Evolutionary conservation across 2,888 invertebrate genomes (phyloP).

Genomic region (Hybos culiciformis): DNA sequence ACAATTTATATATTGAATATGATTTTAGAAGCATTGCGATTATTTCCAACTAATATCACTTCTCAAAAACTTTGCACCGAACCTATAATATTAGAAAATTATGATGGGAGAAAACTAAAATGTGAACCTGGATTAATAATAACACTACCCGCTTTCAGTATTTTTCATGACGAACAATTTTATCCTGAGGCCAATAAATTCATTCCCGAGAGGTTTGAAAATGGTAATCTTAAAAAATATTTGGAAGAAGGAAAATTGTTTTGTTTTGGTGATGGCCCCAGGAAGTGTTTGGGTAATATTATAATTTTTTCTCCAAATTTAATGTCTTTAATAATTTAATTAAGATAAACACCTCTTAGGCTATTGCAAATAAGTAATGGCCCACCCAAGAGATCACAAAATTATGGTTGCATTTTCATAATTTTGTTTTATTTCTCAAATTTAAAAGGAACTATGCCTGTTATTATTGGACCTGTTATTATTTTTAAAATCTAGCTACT

Average conservation of each 20-base stretch:
- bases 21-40: conserved; percentile 22
- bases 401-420: too few species aligned
- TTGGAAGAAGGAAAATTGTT: conserved; percentile 25
- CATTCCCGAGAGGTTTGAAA: conserved; percentile 27
- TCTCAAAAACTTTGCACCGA: conserved; percentile 24
- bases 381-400: too few species aligned
- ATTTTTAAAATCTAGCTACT: too few species aligned
- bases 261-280: conserved; percentile 30
- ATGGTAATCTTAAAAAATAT: conserved; percentile 24
- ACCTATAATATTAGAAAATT: conserved; percentile 20
- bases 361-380: too few species aligned
- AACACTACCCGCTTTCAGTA: conserved; percentile 21
- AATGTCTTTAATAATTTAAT: too few species aligned
- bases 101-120: conserved; percentile 19
- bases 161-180: conserved; percentile 23
- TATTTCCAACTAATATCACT: conserved; percentile 23
- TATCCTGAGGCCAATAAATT: conserved; percentile 24
- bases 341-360: too few species aligned
- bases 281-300: conserved; percentile 25
- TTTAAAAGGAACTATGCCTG: too few species aligned
- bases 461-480: too few species aligned
- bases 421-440: too few species aligned
- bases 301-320: too few species aligned
- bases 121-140: conserved; percentile 20
- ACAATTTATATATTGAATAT: conserved; percentile 1